phyloP scores from a whole-genome alignment of 2,113 vertebrate species.

The Tragelaphus strepsiceros region DNA sequence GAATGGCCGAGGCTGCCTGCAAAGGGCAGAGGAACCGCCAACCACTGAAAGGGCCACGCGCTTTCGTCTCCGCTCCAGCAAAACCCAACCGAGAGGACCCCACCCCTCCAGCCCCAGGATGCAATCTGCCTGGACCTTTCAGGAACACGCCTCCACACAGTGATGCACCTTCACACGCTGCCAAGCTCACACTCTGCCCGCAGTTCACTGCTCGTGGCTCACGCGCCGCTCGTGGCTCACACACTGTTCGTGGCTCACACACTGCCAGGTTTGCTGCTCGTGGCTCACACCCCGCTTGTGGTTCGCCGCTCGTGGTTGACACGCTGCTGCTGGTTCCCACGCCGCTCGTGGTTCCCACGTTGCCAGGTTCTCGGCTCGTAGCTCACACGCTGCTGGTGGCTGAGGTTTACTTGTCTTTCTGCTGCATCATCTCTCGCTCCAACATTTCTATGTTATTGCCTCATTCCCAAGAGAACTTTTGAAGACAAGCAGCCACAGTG shows the following conservation, averaged over 20 bases:
- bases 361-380: not conserved
- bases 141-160: not conserved
- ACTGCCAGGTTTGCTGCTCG: fast-evolving
- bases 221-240: fast-evolving
- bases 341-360: fast-evolving
- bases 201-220: not conserved
- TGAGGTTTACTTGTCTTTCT: not conserved
- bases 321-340: fast-evolving
- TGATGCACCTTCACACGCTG: fast-evolving
- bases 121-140: not conserved
- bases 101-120: fast-evolving
- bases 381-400: not conserved
- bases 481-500: not conserved
- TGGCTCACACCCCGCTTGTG: not conserved
- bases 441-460: not conserved
- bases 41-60: too few relatives aligned
- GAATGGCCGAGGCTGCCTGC: not conserved
- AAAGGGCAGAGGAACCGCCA: not conserved
- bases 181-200: not conserved
- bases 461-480: not conserved
- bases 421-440: not conserved
- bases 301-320: too few relatives aligned
- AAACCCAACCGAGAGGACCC: too few relatives aligned
- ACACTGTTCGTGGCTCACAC: fast-evolving
- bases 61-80: not conserved